A percentile compares a stretch with the other conserved stretches of the same genome.
Evolutionary conservation across 2,113 vertebrate species (phyloP).

Genomic region (Lepus americanus): DNA sequence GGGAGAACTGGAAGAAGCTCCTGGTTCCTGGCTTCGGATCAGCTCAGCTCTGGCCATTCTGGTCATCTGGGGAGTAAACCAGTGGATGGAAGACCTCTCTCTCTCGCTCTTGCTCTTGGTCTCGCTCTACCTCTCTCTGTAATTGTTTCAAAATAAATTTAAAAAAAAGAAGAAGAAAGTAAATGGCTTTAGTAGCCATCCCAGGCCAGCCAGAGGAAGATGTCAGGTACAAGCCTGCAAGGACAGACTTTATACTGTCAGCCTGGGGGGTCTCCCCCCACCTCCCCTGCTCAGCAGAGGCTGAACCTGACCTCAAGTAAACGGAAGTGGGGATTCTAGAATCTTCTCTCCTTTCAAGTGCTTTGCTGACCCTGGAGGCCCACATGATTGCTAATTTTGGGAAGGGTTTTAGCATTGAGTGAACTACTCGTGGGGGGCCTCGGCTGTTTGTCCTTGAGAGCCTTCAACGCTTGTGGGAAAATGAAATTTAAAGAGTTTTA

Average conservation of each 20-base stretch:
- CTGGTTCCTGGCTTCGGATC: too few relatives aligned
- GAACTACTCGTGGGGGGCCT: background rate
- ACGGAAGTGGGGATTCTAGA: background rate
- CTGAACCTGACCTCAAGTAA: constrained; percentile 66
- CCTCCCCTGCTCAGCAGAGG: background rate
- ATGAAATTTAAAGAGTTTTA: too few relatives aligned
- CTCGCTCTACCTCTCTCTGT: too few relatives aligned
- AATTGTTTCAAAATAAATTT: too few relatives aligned
- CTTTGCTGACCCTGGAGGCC: background rate
- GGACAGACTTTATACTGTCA: background rate
- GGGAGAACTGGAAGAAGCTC: too few relatives aligned
- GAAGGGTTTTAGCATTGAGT: background rate
- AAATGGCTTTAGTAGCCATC: background rate
- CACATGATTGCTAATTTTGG: background rate
- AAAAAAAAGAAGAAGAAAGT: too few relatives aligned
- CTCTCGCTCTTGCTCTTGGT: too few relatives aligned
- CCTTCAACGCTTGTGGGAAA: too few relatives aligned
- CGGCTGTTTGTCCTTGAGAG: background rate
- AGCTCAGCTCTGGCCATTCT: too few relatives aligned
- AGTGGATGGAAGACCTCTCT: too few relatives aligned
- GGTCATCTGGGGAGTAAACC: too few relatives aligned
- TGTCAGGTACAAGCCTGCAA: too few relatives aligned
- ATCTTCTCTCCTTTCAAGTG: background rate
- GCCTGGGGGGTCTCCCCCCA: constrained; percentile 26
- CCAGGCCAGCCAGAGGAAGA: background rate